Percentiles rank a stretch among this genome's conserved stretches.
phyloP scores from a whole-genome alignment of 2,113 vertebrate genomes.

The Marmota flaviventris region DNA sequence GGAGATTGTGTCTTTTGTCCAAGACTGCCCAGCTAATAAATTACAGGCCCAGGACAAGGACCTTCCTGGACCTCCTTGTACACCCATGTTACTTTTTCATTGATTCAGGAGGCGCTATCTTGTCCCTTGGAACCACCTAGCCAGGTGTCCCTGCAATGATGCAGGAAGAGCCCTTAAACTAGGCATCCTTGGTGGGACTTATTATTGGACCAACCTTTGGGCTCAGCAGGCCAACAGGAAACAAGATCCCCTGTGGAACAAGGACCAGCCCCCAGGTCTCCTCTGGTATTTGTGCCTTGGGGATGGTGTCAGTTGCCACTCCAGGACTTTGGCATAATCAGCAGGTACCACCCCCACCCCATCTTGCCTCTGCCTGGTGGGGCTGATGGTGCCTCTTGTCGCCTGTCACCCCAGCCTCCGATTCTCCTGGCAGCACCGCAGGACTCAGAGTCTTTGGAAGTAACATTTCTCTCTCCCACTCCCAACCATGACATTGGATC shows the following conservation, averaged over 20 bases:
- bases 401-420: background rate
- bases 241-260: background rate
- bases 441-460: conserved; percentile 51
- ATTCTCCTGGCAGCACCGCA: conserved; percentile 31
- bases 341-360: background rate
- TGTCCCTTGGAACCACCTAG: background rate
- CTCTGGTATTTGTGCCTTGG: background rate
- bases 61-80: background rate
- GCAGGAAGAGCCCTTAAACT: background rate
- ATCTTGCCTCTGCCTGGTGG: background rate
- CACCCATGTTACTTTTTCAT: background rate
- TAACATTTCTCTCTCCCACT: conserved; percentile 60
- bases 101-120: background rate
- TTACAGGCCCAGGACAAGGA: background rate
- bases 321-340: background rate
- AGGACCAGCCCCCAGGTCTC: background rate
- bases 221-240: background rate
- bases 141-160: background rate
- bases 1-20: background rate
- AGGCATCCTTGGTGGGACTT: background rate
- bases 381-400: background rate
- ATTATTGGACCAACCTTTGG: background rate
- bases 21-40: background rate
- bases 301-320: background rate
- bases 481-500: conserved; percentile 49